Conservation (phyloP, 2,888 invertebrate genomes). For the Willowsia nigromaculata region DNA sequence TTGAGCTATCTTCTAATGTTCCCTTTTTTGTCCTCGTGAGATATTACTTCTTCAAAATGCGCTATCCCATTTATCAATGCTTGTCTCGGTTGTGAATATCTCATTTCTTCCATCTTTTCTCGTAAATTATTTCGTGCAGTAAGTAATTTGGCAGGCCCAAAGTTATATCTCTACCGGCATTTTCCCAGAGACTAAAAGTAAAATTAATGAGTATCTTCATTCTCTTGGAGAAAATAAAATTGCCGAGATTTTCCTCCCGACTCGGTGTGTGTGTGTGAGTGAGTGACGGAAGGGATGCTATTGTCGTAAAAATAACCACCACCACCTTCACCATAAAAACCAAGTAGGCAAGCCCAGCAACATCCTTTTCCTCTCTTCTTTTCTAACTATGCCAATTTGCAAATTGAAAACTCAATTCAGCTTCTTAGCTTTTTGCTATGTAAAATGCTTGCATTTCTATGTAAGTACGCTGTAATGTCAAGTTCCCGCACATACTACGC, state of each 20-base stretch:
- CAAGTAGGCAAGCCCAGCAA: neutral
- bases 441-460: neutral
- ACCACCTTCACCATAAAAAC: neutral
- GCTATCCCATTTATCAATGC: neutral
- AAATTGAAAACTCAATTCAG: constrained; percentile 50
- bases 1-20: neutral
- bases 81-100: neutral
- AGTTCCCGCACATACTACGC: neutral
- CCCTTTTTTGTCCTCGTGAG: neutral
- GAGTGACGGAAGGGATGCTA: neutral
- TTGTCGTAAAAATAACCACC: neutral
- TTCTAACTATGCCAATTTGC: constrained; percentile 38
- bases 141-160: neutral
- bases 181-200: constrained; percentile 6
- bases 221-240: neutral
- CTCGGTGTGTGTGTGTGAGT: no score
- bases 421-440: neutral
- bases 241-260: neutral
- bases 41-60: neutral
- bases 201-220: constrained; percentile 39
- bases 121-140: no score
- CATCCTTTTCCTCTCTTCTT: neutral
- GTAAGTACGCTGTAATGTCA: neutral
- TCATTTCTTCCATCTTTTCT: no score
- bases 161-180: neutral